Evolutionary conservation across 2,888 invertebrate species (phyloP), one percentile per base, ranked within the genome.

Genomic region (Onthophagus sagittarius): DNA sequence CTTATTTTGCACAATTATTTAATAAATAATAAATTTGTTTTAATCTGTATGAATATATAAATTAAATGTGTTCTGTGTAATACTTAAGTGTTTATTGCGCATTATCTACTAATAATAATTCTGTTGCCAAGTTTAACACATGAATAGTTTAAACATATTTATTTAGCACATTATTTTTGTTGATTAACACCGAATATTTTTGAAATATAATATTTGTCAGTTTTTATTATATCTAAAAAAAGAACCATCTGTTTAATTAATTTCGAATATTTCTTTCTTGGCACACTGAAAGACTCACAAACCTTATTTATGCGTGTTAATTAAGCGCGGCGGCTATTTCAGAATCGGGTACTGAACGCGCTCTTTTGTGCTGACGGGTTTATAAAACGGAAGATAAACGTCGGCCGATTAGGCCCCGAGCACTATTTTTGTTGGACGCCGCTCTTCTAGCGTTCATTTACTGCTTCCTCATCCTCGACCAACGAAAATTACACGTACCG

Each of bases 321-420:
- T 67, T 67, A 67, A 67, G 67, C 32, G 67, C 31, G 31, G 31
- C 67, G 67, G 13, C 67, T 67, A 53, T 53, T 53, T 53, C 39
- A 11, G 39, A 53, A 53, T 53, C 82, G 81, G 39, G 39, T 7
- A 53, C 39, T 53, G 39, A 53, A 53, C 39, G 39, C 39, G 39
- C 39, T 53, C 39, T 53, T 53, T 53, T 53, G 39, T 53, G 39
- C 39, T 53, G 39, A 53, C 39, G 39, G 39, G 39, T 53, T 53
- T 53, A 53, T 53, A 53, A 53, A 53, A 53, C 39, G 39, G 39
- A 53, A 53, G 39, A 53, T 53, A 53, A 53, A 53, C 39, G 39
- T 53, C 39, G 39, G 39, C 39, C 39, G 39, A 53, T 53, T 53
- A 53, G 39, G 39, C 39, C 39, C 39, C 2, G 39, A 53, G 39